Percentiles rank a stretch among this genome's conserved stretches.
phyloP scores from a whole-genome alignment of 2,113 vertebrate species.

The Pterocles orientalis region DNA sequence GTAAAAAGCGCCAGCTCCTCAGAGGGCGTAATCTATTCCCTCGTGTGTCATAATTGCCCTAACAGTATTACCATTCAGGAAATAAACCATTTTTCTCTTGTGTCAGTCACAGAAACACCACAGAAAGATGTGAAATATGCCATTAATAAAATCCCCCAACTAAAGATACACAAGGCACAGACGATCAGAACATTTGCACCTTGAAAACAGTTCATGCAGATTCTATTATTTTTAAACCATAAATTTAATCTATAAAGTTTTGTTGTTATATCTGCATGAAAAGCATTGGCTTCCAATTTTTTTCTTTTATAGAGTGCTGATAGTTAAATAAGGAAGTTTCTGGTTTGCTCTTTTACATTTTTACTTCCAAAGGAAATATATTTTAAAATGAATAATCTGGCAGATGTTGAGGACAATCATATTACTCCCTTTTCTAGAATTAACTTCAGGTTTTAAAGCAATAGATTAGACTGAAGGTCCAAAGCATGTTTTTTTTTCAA shows the following conservation, averaged over 20 bases:
- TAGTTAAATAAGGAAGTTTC: neutral
- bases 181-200: neutral
- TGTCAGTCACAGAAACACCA: neutral
- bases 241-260: neutral
- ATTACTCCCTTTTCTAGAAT: neutral
- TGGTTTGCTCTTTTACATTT: neutral
- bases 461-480: neutral
- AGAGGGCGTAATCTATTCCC: neutral
- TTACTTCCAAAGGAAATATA: neutral
- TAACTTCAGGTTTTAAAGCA: neutral
- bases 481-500: neutral
- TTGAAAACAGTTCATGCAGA: neutral
- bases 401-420: neutral
- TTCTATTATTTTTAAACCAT: neutral
- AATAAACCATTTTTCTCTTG: neutral
- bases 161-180: neutral
- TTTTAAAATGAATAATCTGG: neutral
- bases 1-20: neutral
- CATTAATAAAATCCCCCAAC: fast-evolving
- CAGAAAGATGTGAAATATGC: neutral
- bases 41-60: neutral
- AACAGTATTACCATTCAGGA: neutral
- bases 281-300: neutral
- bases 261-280: neutral
- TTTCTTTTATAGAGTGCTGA: neutral